Conservation (phyloP, 2,888 invertebrate genomes). For the Hofmannophila pseudospretella region DNA sequence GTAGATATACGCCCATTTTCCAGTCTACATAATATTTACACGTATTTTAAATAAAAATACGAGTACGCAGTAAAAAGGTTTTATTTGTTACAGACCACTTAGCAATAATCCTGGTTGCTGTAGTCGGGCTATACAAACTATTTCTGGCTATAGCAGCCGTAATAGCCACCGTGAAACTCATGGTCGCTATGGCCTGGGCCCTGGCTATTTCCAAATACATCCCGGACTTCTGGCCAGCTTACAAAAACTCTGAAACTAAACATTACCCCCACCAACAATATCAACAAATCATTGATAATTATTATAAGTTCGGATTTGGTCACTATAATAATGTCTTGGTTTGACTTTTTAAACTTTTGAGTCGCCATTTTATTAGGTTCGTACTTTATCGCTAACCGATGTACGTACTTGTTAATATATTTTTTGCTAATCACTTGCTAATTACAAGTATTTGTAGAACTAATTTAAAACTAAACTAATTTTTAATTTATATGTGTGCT, state of each 20-base stretch:
- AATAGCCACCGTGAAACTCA: conserved; percentile 44
- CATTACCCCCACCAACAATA: conserved; percentile 3
- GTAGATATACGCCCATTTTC: no score
- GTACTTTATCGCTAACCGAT: no score
- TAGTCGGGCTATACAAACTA: conserved; percentile 60
- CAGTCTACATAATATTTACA: no score
- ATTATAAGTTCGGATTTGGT: conserved; percentile 1
- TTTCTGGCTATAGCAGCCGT: conserved; percentile 49
- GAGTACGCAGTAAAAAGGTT: conserved; percentile 4
- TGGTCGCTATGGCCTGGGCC: conserved; percentile 57
- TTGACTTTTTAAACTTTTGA: conserved; percentile 1
- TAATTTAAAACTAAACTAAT: no score
- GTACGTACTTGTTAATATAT: no score
- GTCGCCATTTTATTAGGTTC: neutral
- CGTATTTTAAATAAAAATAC: neutral
- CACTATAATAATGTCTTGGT: neutral
- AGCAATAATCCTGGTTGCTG: conserved; percentile 50
- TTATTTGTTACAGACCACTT: conserved; percentile 67
- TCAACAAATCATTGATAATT: neutral
- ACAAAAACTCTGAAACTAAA: conserved; percentile 21
- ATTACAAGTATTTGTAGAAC: no score
- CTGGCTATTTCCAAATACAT: conserved; percentile 50
- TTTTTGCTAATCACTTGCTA: no score
- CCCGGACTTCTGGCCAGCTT: conserved; percentile 48
- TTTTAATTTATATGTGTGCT: no score